Evolutionary conservation across 1,140 invertebrate species (phyloP), one percentile per base, ranked within the genome.

Genomic region (Diuraphis noxia): DNA sequence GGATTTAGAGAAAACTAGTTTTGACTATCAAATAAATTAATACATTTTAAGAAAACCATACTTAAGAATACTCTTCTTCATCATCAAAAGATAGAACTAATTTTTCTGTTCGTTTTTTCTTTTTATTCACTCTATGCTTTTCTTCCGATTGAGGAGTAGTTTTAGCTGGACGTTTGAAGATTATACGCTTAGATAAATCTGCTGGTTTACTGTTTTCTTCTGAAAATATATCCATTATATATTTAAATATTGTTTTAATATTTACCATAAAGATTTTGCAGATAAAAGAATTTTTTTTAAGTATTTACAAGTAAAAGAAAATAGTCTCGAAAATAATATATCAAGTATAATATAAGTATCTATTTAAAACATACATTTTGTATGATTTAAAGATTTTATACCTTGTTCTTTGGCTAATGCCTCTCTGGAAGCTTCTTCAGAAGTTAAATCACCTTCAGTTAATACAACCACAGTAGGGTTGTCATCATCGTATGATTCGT

Each of bases 401-500:
- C 89, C 89, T 82, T 52, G 25, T 82, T 92, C 91, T 92, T 92
- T 94, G 94, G 94, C 94, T 94, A 93, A 85, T 94, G 94, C 92
- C 95, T 94, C 93, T 92, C 94, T 93, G 92, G 94, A 92, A 86
- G 95, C 97, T 95, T 98, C 96, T 93, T 97, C 96, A 79, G 96
- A 96, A 84, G 96, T 97, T 36, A 98, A 94, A 94, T 98, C 97
- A 72, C 97, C 97, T 92, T 95, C 93, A 92, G 96, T 95, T 81
- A 98, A 94, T n/a, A 98, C 97, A 41, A 98, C 97, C 38, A 98
- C 96, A 93, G 96, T 95, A 25, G 97, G 97, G 93, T 96, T 95
- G 93, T 98, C 97, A 92, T 96, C 95, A 36, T 93, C 92, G 92
- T 94, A 93, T n/a, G 92, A 93, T 91, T 96, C 95, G 38, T 95